Conservation (phyloP, 2,888 invertebrate species). For the Idaea biselata region DNA sequence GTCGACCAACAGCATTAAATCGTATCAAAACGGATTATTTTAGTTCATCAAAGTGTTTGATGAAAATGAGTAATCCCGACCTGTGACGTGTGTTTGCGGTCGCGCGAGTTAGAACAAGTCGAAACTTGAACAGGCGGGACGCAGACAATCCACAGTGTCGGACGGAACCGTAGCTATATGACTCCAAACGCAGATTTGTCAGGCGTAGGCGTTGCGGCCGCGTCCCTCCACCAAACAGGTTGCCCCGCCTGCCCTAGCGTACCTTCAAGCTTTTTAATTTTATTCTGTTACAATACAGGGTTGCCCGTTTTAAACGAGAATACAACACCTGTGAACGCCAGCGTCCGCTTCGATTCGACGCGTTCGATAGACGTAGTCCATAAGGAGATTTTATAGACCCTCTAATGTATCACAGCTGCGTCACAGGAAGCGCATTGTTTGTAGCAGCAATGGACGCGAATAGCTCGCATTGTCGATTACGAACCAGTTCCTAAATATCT, state of each 20-base stretch:
- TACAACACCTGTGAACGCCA: neutral
- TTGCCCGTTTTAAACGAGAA: slow-evolving; percentile 39
- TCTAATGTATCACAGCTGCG: slow-evolving; percentile 43
- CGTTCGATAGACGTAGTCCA: slow-evolving; percentile 3
- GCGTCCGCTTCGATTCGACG: slow-evolving; percentile 2
- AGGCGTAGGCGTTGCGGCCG: slow-evolving; percentile 64
- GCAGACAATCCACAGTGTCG: slow-evolving; percentile 25
- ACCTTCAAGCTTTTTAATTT: slow-evolving; percentile 60
- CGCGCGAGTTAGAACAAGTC: slow-evolving; percentile 52
- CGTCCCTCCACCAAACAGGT: slow-evolving; percentile 72
- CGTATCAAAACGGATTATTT: neutral
- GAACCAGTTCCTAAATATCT: slow-evolving; percentile 77
- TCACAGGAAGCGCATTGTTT: slow-evolving; percentile 51
- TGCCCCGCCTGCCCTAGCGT: slow-evolving; percentile 63
- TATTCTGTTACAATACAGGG: slow-evolving; percentile 60
- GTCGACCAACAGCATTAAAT: neutral
- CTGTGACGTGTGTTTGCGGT: slow-evolving; percentile 17
- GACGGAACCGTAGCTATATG: slow-evolving; percentile 41
- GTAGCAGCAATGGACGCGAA: slow-evolving; percentile 40
- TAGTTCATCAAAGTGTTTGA: neutral
- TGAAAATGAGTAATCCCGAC: slow-evolving; percentile 12
- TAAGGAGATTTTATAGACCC: slow-evolving; percentile 6
- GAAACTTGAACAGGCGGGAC: slow-evolving; percentile 57
- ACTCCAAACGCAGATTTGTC: slow-evolving; percentile 70
- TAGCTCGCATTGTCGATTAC: slow-evolving; percentile 63